phyloP scores from a whole-genome alignment of 2,888 invertebrate species.

The Monopis laevigella region DNA sequence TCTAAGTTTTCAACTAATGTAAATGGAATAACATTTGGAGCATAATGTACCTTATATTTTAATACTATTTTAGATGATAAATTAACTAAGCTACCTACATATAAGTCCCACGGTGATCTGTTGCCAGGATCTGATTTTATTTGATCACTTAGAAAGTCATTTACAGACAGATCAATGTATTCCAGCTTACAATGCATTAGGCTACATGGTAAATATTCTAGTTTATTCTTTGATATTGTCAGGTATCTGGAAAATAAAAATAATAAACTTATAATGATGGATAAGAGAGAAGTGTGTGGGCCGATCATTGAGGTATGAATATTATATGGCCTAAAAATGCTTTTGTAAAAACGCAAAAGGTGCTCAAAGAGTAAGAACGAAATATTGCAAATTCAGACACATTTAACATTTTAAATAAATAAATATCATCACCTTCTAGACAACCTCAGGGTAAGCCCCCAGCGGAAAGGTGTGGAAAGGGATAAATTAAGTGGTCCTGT shows the following conservation, averaged over 20 bases:
- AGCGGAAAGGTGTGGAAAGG: too few relatives aligned
- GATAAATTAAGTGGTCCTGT: too few relatives aligned
- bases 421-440: not conserved
- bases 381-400: too few relatives aligned
- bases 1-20: slow-evolving; percentile 70
- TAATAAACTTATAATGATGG: slow-evolving; percentile 9
- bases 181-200: slow-evolving; percentile 62
- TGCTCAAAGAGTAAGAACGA: too few relatives aligned
- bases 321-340: too few relatives aligned
- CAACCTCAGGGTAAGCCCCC: too few relatives aligned
- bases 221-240: slow-evolving; percentile 61
- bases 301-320: not conserved
- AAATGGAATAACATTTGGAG: slow-evolving; percentile 64
- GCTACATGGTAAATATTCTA: slow-evolving; percentile 69
- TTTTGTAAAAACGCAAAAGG: too few relatives aligned
- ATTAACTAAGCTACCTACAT: slow-evolving; percentile 61
- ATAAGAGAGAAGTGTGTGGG: slow-evolving; percentile 9
- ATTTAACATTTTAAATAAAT: not conserved
- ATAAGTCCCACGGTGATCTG: slow-evolving; percentile 39
- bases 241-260: slow-evolving; percentile 49
- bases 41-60: slow-evolving; percentile 60
- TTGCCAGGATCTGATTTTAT: slow-evolving; percentile 19
- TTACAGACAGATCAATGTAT: slow-evolving; percentile 66
- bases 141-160: slow-evolving; percentile 46
- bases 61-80: slow-evolving; percentile 62